Base-by-base conservation (phyloP, 2,888 invertebrate genomes). In the Diadegma fenestrale region DNA sequence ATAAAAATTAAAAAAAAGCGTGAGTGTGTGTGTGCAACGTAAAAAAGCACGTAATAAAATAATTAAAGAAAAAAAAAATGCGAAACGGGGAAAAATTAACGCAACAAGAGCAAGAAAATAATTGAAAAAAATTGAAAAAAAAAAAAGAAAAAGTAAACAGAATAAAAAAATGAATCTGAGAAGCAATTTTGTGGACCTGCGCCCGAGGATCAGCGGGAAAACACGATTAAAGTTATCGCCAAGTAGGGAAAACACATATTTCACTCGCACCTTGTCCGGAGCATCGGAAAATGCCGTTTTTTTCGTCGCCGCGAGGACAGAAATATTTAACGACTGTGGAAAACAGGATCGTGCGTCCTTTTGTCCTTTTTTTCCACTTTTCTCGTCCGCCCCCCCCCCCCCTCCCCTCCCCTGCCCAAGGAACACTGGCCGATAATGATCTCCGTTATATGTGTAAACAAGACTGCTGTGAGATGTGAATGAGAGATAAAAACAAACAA, bases 391-490 rank as follows among this genome's bases (percentile, higher is more conserved):
- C 54, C 66, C 54, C 12, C 22, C 45, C 37, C 68, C 63, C 63
- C 66, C 54, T 12, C 22, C 45, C 37, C 68, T 54, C 63, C 71
- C 45, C 45, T 51, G 22, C 69, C 82, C 43, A 51, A 71, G 22
- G 10, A 73, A 84, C 61, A 82, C 78, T 72, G 79, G 86, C 85
- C 86, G 82, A 81, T 86, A 64, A 86, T 86, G 84, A 86, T 84
- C 84, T 86, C 86, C 83, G 80, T 85, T 86, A 83, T 58, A 58
- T 88, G 86, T 87, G 85, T 90, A 90, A 88, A 88, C 88, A 91
- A 91, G 90, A 91, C 90, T 91, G 90, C 90, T 90, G 90, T 90
- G 90, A 90, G 88, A 86, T 90, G 87, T 90, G 89, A 88, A 90
- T 90, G 88, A 83, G 66, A 69, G 71, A 82, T 82, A 54, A 73